Conservation (phyloP, 1,140 invertebrate genomes). For the Bombus sylvicola region DNA sequence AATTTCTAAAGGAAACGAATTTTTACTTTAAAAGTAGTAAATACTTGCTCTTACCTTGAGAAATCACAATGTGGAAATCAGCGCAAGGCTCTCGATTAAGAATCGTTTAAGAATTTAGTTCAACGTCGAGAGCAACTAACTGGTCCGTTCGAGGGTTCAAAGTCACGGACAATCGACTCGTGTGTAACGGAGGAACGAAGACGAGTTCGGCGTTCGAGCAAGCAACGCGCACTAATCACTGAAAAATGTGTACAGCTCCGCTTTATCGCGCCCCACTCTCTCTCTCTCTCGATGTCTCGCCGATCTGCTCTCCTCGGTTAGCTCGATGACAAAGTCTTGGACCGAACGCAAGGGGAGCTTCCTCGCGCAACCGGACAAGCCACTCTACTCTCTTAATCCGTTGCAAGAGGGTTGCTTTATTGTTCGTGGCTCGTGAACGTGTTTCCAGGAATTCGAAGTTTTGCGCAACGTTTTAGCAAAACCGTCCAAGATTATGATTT, state of each 20-base stretch:
- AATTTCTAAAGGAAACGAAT: too few species aligned
- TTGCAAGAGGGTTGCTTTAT: not conserved
- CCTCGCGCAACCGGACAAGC: constrained; percentile 12
- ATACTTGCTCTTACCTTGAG: not conserved
- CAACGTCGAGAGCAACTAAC: too few species aligned
- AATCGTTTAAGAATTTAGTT: not conserved
- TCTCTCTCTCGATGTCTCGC: not conserved
- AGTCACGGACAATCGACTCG: constrained; percentile 25
- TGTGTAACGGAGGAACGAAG: not conserved
- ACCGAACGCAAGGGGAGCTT: not conserved
- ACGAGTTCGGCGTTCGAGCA: constrained; percentile 44
- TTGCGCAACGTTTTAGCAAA: not conserved
- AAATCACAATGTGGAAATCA: not conserved
- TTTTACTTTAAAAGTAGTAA: too few species aligned
- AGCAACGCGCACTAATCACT: constrained; percentile 57
- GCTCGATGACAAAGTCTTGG: constrained; percentile 7
- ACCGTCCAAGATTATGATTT: not conserved
- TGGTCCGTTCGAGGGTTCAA: not conserved
- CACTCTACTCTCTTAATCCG: not conserved
- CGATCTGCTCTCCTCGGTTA: constrained; percentile 2
- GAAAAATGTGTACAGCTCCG: constrained; percentile 45
- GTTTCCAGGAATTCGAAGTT: too few species aligned
- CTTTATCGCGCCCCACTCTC: constrained; percentile 54
- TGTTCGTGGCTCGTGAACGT: too few species aligned
- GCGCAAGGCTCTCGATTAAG: too few species aligned